These are phyloP conservation scores for Idaea dimidiata DNA, from an alignment of 2,888 invertebrate species.

Conservation along the genomic window DNA sequence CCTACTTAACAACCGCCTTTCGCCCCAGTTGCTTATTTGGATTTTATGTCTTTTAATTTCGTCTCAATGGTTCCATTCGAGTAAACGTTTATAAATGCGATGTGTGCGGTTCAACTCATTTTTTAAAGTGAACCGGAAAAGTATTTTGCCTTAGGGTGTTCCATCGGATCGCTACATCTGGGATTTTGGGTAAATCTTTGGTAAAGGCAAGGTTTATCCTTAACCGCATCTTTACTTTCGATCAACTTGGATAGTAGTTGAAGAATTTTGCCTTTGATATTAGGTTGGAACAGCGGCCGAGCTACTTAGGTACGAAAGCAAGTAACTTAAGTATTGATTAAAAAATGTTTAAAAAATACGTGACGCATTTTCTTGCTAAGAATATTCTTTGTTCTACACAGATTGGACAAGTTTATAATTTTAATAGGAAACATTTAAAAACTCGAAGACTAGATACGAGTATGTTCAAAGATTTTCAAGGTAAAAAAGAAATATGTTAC, in stretches of 20 bases:
- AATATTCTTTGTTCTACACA: not conserved
- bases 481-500: no score
- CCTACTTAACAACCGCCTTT: not conserved
- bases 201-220: not conserved
- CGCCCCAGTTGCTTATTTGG: not conserved
- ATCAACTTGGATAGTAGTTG: conserved; percentile 1
- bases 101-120: not conserved
- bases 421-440: no score
- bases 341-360: conserved; percentile 4
- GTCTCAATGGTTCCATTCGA: conserved; percentile 1
- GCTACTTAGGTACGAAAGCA: not conserved
- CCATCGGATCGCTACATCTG: conserved; percentile 1
- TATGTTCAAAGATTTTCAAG: no score
- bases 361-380: not conserved
- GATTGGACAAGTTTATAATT: no score
- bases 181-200: not conserved
- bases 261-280: not conserved
- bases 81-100: not conserved
- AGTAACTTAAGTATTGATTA: not conserved
- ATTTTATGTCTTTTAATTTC: conserved; percentile 16
- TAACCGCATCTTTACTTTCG: not conserved
- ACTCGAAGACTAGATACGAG: no score
- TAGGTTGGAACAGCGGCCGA: not conserved
- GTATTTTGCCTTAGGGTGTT: not conserved
- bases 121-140: conserved; percentile 1